Percentiles rank a stretch among this genome's conserved stretches.
Evolutionary conservation across 1,140 invertebrate species (phyloP).

Genomic region (Hormaphis cornu): DNA sequence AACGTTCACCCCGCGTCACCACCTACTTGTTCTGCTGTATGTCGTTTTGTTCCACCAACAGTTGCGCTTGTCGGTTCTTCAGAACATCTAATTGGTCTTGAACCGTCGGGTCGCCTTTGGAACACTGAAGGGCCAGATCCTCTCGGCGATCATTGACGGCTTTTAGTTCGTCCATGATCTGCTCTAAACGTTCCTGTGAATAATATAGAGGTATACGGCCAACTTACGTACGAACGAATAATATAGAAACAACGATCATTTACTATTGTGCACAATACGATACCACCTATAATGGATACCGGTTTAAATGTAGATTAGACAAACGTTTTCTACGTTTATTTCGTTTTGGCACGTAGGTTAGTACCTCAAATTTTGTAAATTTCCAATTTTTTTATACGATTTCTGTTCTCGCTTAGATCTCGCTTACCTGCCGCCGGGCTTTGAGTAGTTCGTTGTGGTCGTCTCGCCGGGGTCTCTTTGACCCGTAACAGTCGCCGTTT

Average conservation of each 20-base stretch:
- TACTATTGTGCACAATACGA: not conserved
- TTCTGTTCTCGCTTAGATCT: not conserved
- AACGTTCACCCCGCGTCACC: not conserved
- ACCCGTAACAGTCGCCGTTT: constrained; percentile 21
- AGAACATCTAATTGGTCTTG: constrained; percentile 46
- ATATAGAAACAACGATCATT: not conserved
- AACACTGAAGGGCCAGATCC: constrained; percentile 43
- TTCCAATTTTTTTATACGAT: too few relatives aligned
- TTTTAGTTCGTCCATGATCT: constrained; percentile 46
- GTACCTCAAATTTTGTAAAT: not conserved
- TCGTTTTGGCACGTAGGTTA: not conserved
- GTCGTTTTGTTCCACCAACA: constrained; percentile 48
- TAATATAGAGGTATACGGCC: not conserved
- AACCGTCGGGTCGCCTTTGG: constrained; percentile 40
- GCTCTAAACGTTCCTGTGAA: constrained; percentile 47
- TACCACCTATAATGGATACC: not conserved
- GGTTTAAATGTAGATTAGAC: not conserved
- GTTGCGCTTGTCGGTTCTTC: constrained; percentile 44
- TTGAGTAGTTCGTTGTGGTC: constrained; percentile 15
- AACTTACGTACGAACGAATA: not conserved
- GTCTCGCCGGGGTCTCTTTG: constrained; percentile 23
- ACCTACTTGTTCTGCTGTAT: constrained; percentile 41
- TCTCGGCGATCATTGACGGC: constrained; percentile 45
- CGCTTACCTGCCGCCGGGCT: constrained; percentile 30
- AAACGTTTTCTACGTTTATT: not conserved